These are phyloP conservation scores for Parazoanthus swiftii DNA, from an alignment of 92 coral and sea anemone species.

Conservation along the genomic window DNA sequence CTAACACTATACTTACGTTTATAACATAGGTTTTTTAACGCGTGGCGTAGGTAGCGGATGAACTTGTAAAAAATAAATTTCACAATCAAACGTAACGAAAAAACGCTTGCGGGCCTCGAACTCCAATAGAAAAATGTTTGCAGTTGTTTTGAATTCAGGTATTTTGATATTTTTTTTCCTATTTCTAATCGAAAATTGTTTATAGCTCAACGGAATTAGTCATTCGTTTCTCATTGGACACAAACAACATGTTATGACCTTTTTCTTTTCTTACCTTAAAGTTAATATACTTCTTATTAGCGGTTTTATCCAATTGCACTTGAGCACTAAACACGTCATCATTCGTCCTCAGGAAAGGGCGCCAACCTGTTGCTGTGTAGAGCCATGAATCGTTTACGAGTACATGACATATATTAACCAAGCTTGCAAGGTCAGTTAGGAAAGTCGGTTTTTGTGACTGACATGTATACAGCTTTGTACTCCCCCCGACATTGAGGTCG, in stretches of 20 bases:
- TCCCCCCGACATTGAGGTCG: background rate
- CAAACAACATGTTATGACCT: background rate
- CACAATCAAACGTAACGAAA: no score
- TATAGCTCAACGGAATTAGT: no score
- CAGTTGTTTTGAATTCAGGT: no score
- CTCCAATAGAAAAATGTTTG: no score
- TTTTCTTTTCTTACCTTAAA: slow-evolving; percentile 14
- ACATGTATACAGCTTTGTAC: background rate
- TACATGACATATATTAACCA: background rate
- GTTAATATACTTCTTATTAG: background rate
- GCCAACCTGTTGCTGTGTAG: slow-evolving; percentile 10
- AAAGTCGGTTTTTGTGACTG: background rate
- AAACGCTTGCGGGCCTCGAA: no score
- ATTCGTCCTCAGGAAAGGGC: background rate
- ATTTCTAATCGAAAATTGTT: background rate
- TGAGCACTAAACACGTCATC: background rate
- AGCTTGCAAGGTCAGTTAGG: background rate
- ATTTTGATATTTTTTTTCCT: no score
- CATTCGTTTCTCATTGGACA: background rate
- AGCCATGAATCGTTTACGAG: background rate
- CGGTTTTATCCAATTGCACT: background rate
- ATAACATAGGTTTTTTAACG: no score
- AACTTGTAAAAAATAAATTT: no score
- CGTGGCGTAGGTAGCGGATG: no score
- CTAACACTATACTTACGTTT: no score